Conservation (phyloP, 2,888 invertebrate genomes). For the Therioaphis trifolii region DNA sequence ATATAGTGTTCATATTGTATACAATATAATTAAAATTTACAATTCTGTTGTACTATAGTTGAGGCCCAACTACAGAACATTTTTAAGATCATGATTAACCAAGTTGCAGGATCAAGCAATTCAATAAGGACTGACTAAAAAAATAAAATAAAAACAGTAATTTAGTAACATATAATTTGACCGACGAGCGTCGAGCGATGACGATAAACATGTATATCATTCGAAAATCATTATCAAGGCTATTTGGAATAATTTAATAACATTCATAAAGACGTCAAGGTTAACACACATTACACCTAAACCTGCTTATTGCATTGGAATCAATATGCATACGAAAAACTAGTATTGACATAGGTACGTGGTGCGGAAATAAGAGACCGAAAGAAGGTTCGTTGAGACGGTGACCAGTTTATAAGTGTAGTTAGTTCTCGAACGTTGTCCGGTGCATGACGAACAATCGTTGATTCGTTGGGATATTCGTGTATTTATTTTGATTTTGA, state of each 20-base stretch:
- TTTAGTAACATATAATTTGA: too few relatives aligned
- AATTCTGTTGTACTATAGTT: too few relatives aligned
- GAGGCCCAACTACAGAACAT: not conserved
- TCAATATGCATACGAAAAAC: not conserved
- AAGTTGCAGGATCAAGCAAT: too few relatives aligned
- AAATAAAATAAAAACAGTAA: too few relatives aligned
- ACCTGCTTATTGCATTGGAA: not conserved
- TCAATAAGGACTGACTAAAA: too few relatives aligned
- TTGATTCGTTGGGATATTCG: not conserved
- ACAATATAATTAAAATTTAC: too few relatives aligned
- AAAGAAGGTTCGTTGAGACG: not conserved
- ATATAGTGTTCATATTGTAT: too few relatives aligned
- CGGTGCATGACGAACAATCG: not conserved
- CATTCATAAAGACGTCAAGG: too few relatives aligned
- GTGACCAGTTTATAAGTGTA: not conserved
- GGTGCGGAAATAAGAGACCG: not conserved
- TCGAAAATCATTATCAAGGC: not conserved
- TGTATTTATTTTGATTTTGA: not conserved
- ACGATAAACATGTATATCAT: not conserved
- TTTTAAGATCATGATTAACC: too few relatives aligned
- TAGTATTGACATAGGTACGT: not conserved
- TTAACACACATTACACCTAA: not conserved
- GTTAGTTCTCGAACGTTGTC: not conserved
- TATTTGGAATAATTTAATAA: not conserved
- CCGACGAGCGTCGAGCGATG: not conserved